Conservation (phyloP, 2,888 invertebrate genomes). For the Eupithecia pulchellata region DNA sequence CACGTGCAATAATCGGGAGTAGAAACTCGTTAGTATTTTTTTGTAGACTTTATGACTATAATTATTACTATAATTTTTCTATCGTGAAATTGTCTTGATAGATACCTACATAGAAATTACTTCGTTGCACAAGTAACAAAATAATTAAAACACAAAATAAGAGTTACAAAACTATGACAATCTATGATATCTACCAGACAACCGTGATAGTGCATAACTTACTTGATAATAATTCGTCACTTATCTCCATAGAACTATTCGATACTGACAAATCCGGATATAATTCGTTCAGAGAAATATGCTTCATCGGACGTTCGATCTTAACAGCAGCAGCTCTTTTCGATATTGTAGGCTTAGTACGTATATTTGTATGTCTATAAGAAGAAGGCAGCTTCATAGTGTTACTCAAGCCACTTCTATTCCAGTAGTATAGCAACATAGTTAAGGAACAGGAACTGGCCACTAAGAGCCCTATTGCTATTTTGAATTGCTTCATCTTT, state of each 20-base stretch:
- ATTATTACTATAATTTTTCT: no score
- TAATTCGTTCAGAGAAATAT: constrained; percentile 54
- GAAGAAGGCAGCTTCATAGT: constrained; percentile 15
- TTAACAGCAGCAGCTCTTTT: not conserved
- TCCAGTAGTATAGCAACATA: constrained; percentile 58
- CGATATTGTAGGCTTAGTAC: constrained; percentile 20
- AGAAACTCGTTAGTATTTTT: no score
- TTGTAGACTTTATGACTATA: no score
- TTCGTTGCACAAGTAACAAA: no score
- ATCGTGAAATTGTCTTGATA: no score
- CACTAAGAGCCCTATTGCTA: constrained; percentile 49
- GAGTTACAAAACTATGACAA: no score
- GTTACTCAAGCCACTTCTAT: constrained; percentile 43
- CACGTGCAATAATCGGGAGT: no score
- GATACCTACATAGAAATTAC: no score
- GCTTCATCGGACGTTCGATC: constrained; percentile 55
- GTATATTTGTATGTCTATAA: not conserved
- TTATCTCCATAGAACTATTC: constrained; percentile 56
- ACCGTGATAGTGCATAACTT: constrained; percentile 30
- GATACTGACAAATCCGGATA: constrained; percentile 49
- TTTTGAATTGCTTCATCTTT: constrained; percentile 60
- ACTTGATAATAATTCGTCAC: constrained; percentile 54
- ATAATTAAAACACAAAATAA: no score
- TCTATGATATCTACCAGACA: no score
- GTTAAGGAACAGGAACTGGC: constrained; percentile 53